These are phyloP conservation scores for Forbesichthys papilliferus DNA, from an alignment of 2,113 vertebrate genomes.

Conservation along the genomic window DNA sequence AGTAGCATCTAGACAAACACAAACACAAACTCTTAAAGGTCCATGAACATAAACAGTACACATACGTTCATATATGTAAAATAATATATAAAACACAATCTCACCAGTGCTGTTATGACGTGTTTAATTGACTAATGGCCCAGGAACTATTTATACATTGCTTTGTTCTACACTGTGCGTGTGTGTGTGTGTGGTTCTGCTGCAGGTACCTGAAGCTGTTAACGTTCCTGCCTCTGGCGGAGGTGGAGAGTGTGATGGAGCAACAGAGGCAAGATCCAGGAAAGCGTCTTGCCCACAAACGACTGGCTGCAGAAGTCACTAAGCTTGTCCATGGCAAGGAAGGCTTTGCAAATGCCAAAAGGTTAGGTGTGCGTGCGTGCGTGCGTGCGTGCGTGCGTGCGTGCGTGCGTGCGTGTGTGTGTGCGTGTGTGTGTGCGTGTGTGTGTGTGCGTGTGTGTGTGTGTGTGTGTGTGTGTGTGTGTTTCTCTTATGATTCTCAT, in stretches of 20 bases:
- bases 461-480: background rate
- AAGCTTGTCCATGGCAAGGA: constrained; percentile 94
- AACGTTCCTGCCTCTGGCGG: constrained; percentile 89
- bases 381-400: too few relatives aligned
- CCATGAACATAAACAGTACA: too few relatives aligned
- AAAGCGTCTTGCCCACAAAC: constrained; percentile 87
- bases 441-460: background rate
- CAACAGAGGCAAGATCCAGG: constrained; percentile 85
- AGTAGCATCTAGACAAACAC: too few relatives aligned
- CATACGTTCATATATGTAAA: too few relatives aligned
- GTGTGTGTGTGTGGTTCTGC: background rate
- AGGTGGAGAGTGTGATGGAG: constrained; percentile 90
- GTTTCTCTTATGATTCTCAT: background rate
- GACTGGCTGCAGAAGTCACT: constrained; percentile 94
- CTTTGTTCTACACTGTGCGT: background rate
- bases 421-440: background rate
- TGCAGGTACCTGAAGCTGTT: constrained; percentile 92
- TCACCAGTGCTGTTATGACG: too few relatives aligned
- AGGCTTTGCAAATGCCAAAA: constrained; percentile 91
- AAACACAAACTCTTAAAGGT: too few relatives aligned
- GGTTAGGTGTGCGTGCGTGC: constrained; percentile 73
- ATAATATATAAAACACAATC: too few relatives aligned
- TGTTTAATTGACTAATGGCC: too few relatives aligned
- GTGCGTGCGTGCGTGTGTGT: background rate
- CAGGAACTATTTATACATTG: too few relatives aligned